Conservation (phyloP, 1,140 invertebrate genomes). For the Neodiprion lecontei region DNA sequence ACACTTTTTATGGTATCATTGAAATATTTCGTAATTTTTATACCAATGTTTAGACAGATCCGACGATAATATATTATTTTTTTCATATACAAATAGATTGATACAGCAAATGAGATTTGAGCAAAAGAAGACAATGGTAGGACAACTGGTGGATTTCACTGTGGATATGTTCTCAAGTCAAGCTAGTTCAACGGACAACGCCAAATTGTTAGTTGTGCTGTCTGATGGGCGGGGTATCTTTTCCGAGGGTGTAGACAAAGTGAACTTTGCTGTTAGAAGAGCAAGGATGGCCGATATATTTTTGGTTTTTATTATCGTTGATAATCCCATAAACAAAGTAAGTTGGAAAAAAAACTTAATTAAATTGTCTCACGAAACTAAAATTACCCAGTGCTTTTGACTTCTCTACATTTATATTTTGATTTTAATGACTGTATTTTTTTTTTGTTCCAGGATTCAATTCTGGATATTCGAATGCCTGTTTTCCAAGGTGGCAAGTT, state of each 20-base stretch:
- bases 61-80: conserved; percentile 13
- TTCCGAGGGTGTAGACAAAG: conserved; percentile 82
- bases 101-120: conserved; percentile 81
- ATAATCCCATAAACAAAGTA: conserved; percentile 91
- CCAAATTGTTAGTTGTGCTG: conserved; percentile 90
- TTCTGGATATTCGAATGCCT: conserved; percentile 87
- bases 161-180: conserved; percentile 73
- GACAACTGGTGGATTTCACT: conserved; percentile 80
- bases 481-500: conserved; percentile 73
- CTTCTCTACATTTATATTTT: neutral
- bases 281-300: conserved; percentile 87
- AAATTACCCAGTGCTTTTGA: neutral
- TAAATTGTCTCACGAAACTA: conserved; percentile 6
- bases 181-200: conserved; percentile 65
- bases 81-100: conserved; percentile 55
- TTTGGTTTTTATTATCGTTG: conserved; percentile 93
- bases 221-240: conserved; percentile 95
- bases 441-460: conserved; percentile 76
- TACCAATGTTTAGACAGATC: conserved; percentile 21
- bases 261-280: conserved; percentile 80
- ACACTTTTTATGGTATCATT: neutral
- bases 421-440: neutral
- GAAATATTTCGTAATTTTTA: conserved; percentile 19
- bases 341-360: conserved; percentile 28
- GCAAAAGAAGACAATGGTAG: conserved; percentile 82